Conservation (phyloP, 2,113 vertebrate genomes). For the Gymnocephalus cernua region DNA sequence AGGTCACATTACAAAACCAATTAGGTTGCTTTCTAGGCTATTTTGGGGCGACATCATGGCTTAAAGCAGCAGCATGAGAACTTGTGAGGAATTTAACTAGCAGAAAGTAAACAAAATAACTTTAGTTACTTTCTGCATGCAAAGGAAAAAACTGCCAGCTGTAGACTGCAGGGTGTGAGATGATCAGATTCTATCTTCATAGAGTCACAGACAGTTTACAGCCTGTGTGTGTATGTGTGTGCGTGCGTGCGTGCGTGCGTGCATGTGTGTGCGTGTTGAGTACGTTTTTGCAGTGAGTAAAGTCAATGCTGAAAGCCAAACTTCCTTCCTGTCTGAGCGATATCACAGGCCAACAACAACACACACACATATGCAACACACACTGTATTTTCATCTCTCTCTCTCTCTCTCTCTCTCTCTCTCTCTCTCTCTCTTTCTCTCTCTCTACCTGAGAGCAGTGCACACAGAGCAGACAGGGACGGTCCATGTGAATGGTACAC, state of each 20-base stretch:
- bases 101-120: conserved; percentile 36
- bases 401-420: conserved; percentile 13
- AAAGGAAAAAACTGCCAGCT: conserved; percentile 28
- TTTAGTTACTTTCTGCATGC: conserved; percentile 21
- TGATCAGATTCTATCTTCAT: conserved; percentile 46
- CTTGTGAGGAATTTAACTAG: conserved; percentile 18
- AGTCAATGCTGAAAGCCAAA: conserved; percentile 61
- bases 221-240: not conserved
- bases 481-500: conserved; percentile 14
- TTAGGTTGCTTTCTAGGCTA: conserved; percentile 41
- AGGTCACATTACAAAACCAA: conserved; percentile 53
- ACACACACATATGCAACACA: not conserved
- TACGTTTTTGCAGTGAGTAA: conserved; percentile 55
- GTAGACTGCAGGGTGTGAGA: conserved; percentile 44
- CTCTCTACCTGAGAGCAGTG: conserved; percentile 15
- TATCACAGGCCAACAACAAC: conserved; percentile 66
- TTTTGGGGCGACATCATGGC: conserved; percentile 2
- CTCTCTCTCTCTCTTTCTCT: not conserved
- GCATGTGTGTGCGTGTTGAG: conserved; percentile 12
- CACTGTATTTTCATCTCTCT: conserved; percentile 26
- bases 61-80: conserved; percentile 35
- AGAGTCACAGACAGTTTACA: conserved; percentile 53
- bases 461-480: conserved; percentile 30
- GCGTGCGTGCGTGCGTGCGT: not conserved
- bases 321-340: conserved; percentile 76